A percentile compares a stretch with the other conserved stretches of the same genome.
Conservation (phyloP, 64 coral and sea anemone genomes). For the Pocillopora damicornis region DNA sequence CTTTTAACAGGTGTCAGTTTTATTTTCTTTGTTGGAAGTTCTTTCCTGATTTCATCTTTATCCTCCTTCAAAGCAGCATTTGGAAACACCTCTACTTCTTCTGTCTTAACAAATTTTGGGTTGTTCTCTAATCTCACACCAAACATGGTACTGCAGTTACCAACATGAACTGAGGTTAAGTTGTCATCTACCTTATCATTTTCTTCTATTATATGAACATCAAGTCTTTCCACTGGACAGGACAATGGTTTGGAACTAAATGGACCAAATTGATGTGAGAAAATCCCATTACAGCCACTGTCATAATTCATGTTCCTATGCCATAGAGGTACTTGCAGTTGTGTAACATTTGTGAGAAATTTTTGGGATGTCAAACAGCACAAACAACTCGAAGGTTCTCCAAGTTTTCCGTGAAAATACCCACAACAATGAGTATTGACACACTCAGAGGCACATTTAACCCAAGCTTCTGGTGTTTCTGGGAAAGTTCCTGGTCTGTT, state of each 20-base stretch:
- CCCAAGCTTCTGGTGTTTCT: not conserved
- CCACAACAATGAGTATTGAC: conserved; percentile 1
- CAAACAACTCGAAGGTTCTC: not conserved
- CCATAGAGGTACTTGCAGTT: not conserved
- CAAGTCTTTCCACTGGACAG: not conserved
- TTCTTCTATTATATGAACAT: not conserved
- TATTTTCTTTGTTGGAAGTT: not conserved
- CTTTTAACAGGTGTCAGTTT: not conserved
- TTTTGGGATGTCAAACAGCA: not conserved
- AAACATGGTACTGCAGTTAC: not conserved
- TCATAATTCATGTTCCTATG: not conserved
- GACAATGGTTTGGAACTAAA: not conserved
- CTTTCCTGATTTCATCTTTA: too few species aligned
- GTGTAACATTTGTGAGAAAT: not conserved
- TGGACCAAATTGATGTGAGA: not conserved
- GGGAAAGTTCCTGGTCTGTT: not conserved
- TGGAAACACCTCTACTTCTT: not conserved
- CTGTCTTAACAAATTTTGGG: not conserved
- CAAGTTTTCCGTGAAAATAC: conserved; percentile 3
- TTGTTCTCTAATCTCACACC: not conserved
- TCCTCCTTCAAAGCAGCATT: not conserved
- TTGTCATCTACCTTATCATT: not conserved
- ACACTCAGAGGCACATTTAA: not conserved
- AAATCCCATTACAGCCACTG: not conserved
- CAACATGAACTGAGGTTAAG: too few species aligned